Evolutionary conservation across 2,888 invertebrate genomes (phyloP).

Genomic region (Gastrophysa polygoni): DNA sequence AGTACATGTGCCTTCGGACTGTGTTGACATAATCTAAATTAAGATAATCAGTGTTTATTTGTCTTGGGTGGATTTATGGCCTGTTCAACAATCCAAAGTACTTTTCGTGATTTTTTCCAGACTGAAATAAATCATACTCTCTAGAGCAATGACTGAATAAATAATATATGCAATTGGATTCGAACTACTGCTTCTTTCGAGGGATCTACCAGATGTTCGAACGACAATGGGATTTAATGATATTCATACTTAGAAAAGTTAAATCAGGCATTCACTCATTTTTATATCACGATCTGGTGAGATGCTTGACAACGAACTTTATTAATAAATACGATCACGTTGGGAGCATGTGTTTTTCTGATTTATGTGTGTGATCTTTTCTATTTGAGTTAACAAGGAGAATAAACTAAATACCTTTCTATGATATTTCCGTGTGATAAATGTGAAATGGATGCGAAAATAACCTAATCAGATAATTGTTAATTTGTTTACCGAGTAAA

Average conservation of each 20-base stretch:
- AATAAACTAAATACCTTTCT: slow-evolving; percentile 1
- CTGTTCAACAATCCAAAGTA: neutral
- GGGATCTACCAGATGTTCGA: no score
- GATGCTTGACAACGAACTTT: slow-evolving; percentile 12
- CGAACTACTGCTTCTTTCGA: no score
- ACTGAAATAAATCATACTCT: neutral
- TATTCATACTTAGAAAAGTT: no score
- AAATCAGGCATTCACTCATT: neutral
- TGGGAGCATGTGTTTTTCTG: slow-evolving; percentile 8
- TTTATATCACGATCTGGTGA: slow-evolving; percentile 10
- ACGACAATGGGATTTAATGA: no score
- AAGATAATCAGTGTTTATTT: neutral
- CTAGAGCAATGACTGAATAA: no score
- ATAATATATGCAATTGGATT: no score
- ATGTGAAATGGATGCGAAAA: no score
- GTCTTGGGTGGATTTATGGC: neutral
- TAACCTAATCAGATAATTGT: no score
- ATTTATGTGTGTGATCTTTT: neutral
- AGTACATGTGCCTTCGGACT: no score
- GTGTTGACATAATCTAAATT: neutral
- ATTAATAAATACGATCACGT: slow-evolving; percentile 10
- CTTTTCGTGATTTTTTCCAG: neutral
- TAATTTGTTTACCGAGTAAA: no score
- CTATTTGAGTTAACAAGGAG: slow-evolving; percentile 6
- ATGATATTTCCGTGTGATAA: no score